Base-by-base conservation (phyloP, 1,140 invertebrate genomes). In the Drosophila nigrodunni region DNA sequence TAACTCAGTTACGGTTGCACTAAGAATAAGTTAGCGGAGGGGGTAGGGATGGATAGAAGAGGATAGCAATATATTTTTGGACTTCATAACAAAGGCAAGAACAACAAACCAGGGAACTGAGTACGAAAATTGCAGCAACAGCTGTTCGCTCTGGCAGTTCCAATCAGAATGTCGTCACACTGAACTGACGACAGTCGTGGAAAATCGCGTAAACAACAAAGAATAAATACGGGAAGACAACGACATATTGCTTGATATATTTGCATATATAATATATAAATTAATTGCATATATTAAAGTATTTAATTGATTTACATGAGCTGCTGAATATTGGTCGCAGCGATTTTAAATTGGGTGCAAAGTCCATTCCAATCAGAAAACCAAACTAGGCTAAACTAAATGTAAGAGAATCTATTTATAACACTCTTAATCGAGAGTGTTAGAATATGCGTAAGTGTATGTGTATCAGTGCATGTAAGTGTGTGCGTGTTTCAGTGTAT, bases 141-240 rank as follows among this genome's bases (percentile, higher is more conserved):
- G 85, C 85, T 89, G 85, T 88, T 78, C 37, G 34, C 21, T 25
- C 21, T 41, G 30, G 13, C 47, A 54, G 37, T 13, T 79, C 83
- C 73, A 80, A 87, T 87, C 52, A 71, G 83, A 82, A 77, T 79
- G 39, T 43, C 57, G 49, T 68, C 66, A 86, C 77, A 61, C 69
- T 68, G 15, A 30, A 1, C 55, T 75, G 44, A 11, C 7, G 44
- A 43, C 25, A 30, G 25, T 30, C 41, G 21, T 43, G 43, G 50
- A 59, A 30, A 30, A n/a, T 34, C 25, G 21, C 25, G 59, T 68
- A 64, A 66, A 72, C 57, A 80, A 74, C 44, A 73, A 59, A 60
- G 10, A 49, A 46, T 2, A 62, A 52, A 8, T 35, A 39, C 13
- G 21, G 25, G 25, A 30, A 30, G 25, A 21, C 47, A 71, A 49